These are phyloP conservation scores for Zonotrichia albicollis DNA, from an alignment of 2,797 vertebrate genomes.

Conservation along the genomic window DNA sequence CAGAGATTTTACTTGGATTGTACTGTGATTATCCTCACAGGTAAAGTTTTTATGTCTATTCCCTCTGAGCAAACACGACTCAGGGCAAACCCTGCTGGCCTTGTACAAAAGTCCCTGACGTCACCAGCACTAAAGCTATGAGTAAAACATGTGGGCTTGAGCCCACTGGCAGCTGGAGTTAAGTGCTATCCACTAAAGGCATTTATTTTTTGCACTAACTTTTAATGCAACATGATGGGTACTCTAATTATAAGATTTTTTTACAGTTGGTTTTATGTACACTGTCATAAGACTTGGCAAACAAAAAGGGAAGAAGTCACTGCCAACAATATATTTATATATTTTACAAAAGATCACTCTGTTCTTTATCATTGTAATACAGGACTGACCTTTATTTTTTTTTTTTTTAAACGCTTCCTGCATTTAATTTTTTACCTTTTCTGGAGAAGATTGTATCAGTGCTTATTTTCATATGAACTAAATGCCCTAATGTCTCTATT, in stretches of 20 bases:
- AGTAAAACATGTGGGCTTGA: background rate
- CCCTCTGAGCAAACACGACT: background rate
- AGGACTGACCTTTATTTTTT: background rate
- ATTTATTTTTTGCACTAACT: constrained; percentile 27
- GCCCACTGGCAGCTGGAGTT: background rate
- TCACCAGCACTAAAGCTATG: background rate
- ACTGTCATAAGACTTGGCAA: constrained; percentile 46
- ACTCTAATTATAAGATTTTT: constrained; percentile 4
- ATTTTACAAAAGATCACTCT: constrained; percentile 41
- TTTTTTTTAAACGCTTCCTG: background rate
- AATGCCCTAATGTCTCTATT: background rate
- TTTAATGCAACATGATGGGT: constrained; percentile 25
- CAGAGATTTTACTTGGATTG: background rate
- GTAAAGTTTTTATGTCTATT: background rate
- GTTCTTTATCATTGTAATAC: constrained; percentile 10
- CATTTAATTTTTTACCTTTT: constrained; percentile 6
- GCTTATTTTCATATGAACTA: background rate
- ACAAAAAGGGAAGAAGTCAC: constrained; percentile 9
- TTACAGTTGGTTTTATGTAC: constrained; percentile 42
- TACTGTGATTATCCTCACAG: background rate
- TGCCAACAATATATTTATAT: constrained; percentile 34
- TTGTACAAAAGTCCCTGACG: background rate
- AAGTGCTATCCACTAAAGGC: background rate
- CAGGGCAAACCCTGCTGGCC: background rate
- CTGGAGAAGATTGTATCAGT: background rate